A percentile compares a stretch with the other conserved stretches of the same genome.
Evolutionary conservation across 2,113 vertebrate species (phyloP).

Genomic region (Acanthisitta chloris): DNA sequence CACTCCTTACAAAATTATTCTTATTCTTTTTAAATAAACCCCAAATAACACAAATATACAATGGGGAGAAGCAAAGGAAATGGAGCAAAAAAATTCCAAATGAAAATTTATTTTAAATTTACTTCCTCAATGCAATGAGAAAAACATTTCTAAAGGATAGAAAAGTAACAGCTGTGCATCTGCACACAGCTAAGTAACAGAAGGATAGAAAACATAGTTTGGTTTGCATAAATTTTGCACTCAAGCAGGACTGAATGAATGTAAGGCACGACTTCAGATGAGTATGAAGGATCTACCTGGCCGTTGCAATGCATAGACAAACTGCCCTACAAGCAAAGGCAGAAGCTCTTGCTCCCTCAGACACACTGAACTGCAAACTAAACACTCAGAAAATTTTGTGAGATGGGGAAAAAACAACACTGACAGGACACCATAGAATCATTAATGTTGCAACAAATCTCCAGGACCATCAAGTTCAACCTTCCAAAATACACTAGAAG

Average conservation of each 20-base stretch:
- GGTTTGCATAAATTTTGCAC: not conserved
- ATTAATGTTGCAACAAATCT: not conserved
- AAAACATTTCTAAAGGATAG: not conserved
- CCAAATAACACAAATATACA: not conserved
- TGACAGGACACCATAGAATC: not conserved
- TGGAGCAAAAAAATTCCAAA: not conserved
- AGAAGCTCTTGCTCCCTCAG: not conserved
- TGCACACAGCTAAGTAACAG: not conserved
- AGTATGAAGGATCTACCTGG: not conserved
- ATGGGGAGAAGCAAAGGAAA: not conserved
- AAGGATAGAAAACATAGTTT: not conserved
- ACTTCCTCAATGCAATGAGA: not conserved
- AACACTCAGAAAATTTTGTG: not conserved
- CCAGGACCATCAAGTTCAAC: not conserved
- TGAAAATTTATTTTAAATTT: not conserved
- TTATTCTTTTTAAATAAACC: not conserved
- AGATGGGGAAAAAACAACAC: not conserved
- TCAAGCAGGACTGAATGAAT: not conserved
- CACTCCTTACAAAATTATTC: not conserved
- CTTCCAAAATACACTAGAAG: not conserved
- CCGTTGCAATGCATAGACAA: not conserved
- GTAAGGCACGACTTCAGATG: not conserved
- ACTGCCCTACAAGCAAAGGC: not conserved
- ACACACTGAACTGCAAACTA: not conserved
- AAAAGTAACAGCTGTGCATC: not conserved